Base-by-base conservation (phyloP, 2,888 invertebrate species). In the Ophioninae sp. region DNA sequence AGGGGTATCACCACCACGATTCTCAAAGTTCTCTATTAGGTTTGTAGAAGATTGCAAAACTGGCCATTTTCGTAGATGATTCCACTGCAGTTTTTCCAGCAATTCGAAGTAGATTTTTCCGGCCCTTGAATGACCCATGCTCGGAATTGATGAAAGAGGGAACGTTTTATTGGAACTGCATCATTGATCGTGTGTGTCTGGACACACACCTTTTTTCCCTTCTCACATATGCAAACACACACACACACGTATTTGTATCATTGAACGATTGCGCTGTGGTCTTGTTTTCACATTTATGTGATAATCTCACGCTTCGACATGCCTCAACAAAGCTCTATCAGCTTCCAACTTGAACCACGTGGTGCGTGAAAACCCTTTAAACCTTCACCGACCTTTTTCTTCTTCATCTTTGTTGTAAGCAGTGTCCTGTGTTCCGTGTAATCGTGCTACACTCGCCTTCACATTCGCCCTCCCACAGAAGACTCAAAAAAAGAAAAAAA, bases 361-460 rank as follows among this genome's bases (percentile, higher is more conserved):
- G 39, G 81, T 68, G 68, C 72, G 68, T 73, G 77, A 77, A 81
- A 72, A 72, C 72, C 67, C 77, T 81, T 72, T 72, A 81, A 77
- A 65, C 71, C 67, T 71, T 72, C 51, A 37, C 8, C 37, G 30
- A 72, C 37, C 37, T 56, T 61, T 76, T 67, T 73, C n/a, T 65
- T 44, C 30, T 68, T 23, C 37, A 65, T 69, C 79, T 64, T 67
- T 23, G 41, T 67, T 73, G 64, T 71, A 67, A 79, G 20, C 63
- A 64, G 51, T 64, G 39, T 74, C 64, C 56, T 22, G 58, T 67
- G 64, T 58, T 65, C 63, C 65, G 67, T 64, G 61, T 69, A 77
- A 79, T 59, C 61, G 72, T 63, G 56, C 44, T 65, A 37, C 58
- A 68, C 37, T 69, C 69, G 10, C 63, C 39, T 58, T 72, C 61